These are phyloP conservation scores for Troglohyphantes excavatus DNA, from an alignment of 2,888 invertebrate genomes.

Conservation along the genomic window DNA sequence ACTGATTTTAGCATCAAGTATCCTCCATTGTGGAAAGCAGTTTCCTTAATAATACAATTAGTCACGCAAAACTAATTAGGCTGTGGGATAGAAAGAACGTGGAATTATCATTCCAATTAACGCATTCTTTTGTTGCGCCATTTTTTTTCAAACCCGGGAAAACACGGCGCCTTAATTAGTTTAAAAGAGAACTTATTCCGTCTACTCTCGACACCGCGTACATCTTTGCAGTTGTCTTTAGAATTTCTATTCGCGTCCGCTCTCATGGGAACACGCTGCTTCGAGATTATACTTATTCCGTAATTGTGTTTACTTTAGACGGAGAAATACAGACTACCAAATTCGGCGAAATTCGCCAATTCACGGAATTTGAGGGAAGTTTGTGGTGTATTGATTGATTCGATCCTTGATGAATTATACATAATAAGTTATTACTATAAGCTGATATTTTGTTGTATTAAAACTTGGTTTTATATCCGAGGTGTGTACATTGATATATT, in stretches of 20 bases:
- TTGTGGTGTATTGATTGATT: too few species aligned
- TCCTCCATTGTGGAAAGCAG: not conserved
- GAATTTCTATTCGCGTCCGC: not conserved
- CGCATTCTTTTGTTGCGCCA: constrained; percentile 5
- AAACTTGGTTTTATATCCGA: too few species aligned
- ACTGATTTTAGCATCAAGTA: not conserved
- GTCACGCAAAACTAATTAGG: constrained; percentile 37
- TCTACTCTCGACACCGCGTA: not conserved
- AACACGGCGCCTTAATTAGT: not conserved
- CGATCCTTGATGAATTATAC: too few species aligned
- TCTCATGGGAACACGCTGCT: not conserved
- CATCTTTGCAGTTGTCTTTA: not conserved
- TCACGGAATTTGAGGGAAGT: too few species aligned
- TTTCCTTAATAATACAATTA: constrained; percentile 38
- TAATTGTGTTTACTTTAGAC: not conserved
- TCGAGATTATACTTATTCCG: constrained; percentile 1
- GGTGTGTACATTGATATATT: too few species aligned
- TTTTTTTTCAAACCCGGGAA: constrained; percentile 13
- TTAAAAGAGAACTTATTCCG: not conserved
- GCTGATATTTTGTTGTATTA: too few species aligned
- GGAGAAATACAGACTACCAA: too few species aligned
- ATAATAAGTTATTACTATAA: too few species aligned
- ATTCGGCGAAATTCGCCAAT: too few species aligned
- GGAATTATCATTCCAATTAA: constrained; percentile 48
- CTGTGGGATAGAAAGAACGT: constrained; percentile 28